Base-by-base conservation (phyloP, 2,888 invertebrate genomes). In the Rotaria sp. region DNA sequence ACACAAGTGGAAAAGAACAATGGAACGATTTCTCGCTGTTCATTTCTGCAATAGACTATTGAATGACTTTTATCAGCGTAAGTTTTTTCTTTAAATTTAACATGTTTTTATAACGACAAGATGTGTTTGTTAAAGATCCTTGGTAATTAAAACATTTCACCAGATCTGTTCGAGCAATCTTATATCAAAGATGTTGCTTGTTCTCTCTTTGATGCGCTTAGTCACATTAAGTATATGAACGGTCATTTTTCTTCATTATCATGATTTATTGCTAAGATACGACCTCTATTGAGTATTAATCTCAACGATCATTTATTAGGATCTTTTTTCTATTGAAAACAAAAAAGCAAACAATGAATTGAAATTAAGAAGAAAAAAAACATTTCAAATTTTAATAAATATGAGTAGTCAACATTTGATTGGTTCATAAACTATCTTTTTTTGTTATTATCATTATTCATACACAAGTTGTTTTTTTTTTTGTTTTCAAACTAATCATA, bases 31-130 rank as follows among this genome's bases (percentile, higher is more conserved):
- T n/a, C n/a, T n/a, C n/a, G n/a, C n/a, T n/a, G n/a, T n/a, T n/a
- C n/a, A n/a, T n/a, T n/a, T n/a, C n/a, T n/a, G n/a, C n/a, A 41
- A 41, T 3, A 8, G 8, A 41, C 3, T 10, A 10, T 24, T n/a
- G 2, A 26, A 57, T 1, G 7, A 7, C 11, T 57, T n/a, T 26
- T n/a, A n/a, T 8, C n/a, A 74, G 7, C 35, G 41, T 5, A 41
- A 41, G 8, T 41, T 5, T 41, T 41, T 41, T 41, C 8, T 8
- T 74, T n/a, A 24, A 13, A 86, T 88, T 86, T 88, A 91, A 91
- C 91, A 91, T 89, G 91, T 91, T 55, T 91, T 90, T 38, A 88
- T 89, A 88, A 90, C 90, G 8, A 91, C 88, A 88, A 90, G 90
- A 89, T 89, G 90, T 11, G 90, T 89, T 84, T 91, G 88, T 88